Percentiles rank a stretch among this genome's conserved stretches.
phyloP scores from a whole-genome alignment of 2,113 vertebrate species.

The Blennius ocellaris region DNA sequence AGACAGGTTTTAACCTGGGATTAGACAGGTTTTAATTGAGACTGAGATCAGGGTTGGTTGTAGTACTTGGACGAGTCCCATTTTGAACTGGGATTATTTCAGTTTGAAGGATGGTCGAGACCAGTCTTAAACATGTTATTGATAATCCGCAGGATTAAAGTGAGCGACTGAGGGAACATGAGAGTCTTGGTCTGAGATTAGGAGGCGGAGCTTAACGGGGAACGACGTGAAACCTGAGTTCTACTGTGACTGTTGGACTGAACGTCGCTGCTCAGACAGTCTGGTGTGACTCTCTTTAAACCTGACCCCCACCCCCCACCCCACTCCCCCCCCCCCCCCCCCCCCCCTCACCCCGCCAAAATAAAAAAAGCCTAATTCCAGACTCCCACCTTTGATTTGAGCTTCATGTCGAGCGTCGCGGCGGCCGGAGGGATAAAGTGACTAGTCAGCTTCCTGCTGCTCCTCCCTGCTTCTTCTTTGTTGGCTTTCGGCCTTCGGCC shows the following conservation, averaged over 20 bases:
- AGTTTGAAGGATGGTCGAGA: too few relatives aligned
- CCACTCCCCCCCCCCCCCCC: neutral
- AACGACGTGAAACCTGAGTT: too few relatives aligned
- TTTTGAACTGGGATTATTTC: too few relatives aligned
- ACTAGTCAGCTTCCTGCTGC: slow-evolving; percentile 77
- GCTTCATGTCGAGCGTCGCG: slow-evolving; percentile 52
- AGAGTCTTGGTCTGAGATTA: too few relatives aligned
- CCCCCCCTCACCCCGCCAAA: slow-evolving; percentile 25
- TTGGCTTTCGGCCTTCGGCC: slow-evolving; percentile 70
- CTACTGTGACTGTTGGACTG: neutral
- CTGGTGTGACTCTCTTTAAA: slow-evolving; percentile 43
- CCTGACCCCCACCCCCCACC: slow-evolving; percentile 9
- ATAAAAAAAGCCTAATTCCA: slow-evolving; percentile 69
- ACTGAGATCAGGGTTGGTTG: too few relatives aligned
- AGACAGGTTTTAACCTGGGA: too few relatives aligned
- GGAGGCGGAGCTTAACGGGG: too few relatives aligned
- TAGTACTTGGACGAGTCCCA: too few relatives aligned
- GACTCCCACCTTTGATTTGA: slow-evolving; percentile 73
- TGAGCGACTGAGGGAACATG: too few relatives aligned
- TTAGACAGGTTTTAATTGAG: too few relatives aligned
- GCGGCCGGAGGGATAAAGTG: slow-evolving; percentile 61
- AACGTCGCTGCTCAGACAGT: slow-evolving; percentile 6
- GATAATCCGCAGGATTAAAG: too few relatives aligned
- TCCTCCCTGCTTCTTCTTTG: slow-evolving; percentile 71
- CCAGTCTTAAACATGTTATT: too few relatives aligned